These are phyloP conservation scores for Pammene fasciana DNA, from an alignment of 2,888 invertebrate genomes.

Conservation along the genomic window DNA sequence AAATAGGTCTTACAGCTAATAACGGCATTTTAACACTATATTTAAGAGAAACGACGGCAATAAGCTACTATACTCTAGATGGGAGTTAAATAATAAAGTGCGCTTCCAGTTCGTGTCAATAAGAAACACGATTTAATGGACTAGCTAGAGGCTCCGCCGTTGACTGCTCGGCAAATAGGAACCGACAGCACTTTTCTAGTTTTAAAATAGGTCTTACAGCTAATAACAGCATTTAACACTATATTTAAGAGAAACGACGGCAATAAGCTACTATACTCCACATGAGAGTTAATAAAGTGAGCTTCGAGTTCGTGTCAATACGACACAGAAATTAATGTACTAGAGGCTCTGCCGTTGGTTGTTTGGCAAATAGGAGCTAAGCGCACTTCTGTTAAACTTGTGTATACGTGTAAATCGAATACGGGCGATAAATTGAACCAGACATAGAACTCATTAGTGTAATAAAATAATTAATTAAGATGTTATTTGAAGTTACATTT, in stretches of 20 bases:
- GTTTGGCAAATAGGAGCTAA: no score
- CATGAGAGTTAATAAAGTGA: background rate
- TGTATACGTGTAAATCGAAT: no score
- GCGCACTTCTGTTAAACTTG: background rate
- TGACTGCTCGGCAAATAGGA: no score
- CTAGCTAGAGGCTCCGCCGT: background rate
- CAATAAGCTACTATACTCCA: background rate
- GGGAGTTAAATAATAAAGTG: background rate
- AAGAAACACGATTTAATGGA: background rate
- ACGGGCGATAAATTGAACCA: no score
- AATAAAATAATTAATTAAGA: no score
- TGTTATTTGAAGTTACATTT: no score
- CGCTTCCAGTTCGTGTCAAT: background rate
- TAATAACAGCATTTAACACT: no score
- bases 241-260: background rate
- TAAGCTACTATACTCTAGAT: background rate
- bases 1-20: background rate
- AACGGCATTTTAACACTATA: background rate
- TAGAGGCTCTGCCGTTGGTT: background rate
- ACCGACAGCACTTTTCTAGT: background rate
- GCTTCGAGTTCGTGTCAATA: background rate
- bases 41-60: background rate
- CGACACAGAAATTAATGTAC: background rate
- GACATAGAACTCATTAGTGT: no score
- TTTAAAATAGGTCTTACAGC: background rate